Conservation (phyloP, 2,888 invertebrate genomes). For the Tinea trinotella region DNA sequence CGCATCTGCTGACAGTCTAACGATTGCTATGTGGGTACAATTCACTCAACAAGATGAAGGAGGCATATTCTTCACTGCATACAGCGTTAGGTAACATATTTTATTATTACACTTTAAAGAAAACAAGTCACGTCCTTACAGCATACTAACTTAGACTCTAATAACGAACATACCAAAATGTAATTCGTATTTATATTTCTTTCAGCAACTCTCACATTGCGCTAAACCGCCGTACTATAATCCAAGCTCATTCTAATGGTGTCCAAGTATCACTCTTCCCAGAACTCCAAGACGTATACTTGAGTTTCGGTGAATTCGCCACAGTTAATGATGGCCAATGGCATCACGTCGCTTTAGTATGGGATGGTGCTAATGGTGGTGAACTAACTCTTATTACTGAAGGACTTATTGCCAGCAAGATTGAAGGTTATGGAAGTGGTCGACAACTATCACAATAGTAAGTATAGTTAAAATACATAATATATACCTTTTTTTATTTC, state of each 20-base stretch:
- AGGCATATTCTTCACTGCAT: conserved; percentile 94
- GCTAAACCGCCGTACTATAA: conserved; percentile 81
- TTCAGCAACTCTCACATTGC: conserved; percentile 84
- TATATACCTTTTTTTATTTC: too few species aligned
- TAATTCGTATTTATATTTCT: conserved; percentile 22
- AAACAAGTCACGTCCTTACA: too few species aligned
- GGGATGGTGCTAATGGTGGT: conserved; percentile 91
- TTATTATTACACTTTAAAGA: conserved; percentile 17
- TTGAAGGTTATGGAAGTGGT: conserved; percentile 90
- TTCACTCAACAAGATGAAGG: conserved; percentile 93
- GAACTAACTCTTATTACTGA: conserved; percentile 94
- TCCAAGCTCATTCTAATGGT: conserved; percentile 95
- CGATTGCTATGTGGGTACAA: conserved; percentile 97
- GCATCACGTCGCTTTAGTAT: conserved; percentile 96
- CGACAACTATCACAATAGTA: conserved; percentile 86
- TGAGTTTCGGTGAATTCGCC: conserved; percentile 92
- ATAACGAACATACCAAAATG: not conserved
- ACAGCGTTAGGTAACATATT: conserved; percentile 81
- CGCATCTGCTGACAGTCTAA: conserved; percentile 82
- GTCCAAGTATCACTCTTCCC: conserved; percentile 92
- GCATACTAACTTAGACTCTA: not conserved
- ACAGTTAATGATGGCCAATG: conserved; percentile 96
- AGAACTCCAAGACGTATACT: conserved; percentile 89
- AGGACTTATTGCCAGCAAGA: conserved; percentile 93
- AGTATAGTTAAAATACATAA: conserved; percentile 51